Base-by-base conservation (phyloP, 2,888 invertebrate species). In the Melanophora roralis region DNA sequence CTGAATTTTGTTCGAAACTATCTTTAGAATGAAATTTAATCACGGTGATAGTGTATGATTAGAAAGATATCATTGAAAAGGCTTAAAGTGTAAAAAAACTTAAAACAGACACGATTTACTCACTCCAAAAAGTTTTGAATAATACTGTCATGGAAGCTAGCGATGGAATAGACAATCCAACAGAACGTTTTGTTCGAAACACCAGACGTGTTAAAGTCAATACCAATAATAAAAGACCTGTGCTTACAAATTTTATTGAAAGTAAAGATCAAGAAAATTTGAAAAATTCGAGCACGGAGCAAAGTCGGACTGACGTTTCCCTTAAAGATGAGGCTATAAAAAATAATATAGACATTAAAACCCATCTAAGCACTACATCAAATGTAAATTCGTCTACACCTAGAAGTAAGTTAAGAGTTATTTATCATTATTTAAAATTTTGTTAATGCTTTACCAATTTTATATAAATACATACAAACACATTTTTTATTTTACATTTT, bases 331-430 rank as follows among this genome's bases (percentile, higher is more conserved):
- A 64, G 9, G 19, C 36, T 9, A 51, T 16, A 36, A 67, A 21
- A 62, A 40, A 3, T 21, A 55, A 14, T 64, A 32, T 32, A 45
- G 79, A 78, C n/a, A 21, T 8, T 23, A 76, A 60, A 53, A 38
- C 64, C 45, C 7, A 55, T 47, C 6, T 6, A 5, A 7, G n/a
- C 8, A 62, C 34, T 21, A 27, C 75, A 51, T 14, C 68, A 38
- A 76, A 64, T 43, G 12, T 55, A 47, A 71, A 81, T 62, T 73
- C 60, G n/a, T 84, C 85, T 11, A 85, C 85, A 38, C 85, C 84
- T 55, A 83, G 77, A 82, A 82, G 84, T 85, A 83, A 73, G 82
- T 82, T 53, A 1, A 40, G 45, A 9, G 9, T 38, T 60, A 34
- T 43, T 55, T 40, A 59, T 74, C 16, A 59, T 53, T 43, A 5